phyloP scores from a whole-genome alignment of 2,113 vertebrate species.

The Stictonetta naevosa region DNA sequence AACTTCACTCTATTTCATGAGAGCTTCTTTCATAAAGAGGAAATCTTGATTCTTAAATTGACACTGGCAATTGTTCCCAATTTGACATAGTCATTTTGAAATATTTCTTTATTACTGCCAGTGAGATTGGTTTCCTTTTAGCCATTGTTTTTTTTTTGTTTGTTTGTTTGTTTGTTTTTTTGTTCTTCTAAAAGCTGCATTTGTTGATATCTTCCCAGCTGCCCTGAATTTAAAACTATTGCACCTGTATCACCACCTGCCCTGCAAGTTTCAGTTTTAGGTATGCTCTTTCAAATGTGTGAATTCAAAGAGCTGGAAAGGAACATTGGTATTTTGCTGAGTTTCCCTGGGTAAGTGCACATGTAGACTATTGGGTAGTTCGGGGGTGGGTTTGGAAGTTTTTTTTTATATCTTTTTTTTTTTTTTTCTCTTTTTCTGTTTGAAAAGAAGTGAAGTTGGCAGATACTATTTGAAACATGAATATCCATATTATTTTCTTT shows the following conservation, averaged over 20 bases:
- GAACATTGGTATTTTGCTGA: not conserved
- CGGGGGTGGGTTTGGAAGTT: not conserved
- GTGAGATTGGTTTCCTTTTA: not conserved
- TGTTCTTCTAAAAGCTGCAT: not conserved
- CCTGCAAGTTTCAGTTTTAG: not conserved
- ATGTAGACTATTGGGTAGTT: not conserved
- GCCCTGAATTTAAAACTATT: not conserved
- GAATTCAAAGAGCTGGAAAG: not conserved
- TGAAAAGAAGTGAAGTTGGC: not conserved
- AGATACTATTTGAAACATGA: not conserved
- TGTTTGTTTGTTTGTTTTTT: not conserved
- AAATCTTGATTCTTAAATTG: not conserved
- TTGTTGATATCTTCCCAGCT: not conserved
- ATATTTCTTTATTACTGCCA: not conserved
- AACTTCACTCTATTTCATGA: not conserved
- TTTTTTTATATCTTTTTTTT: too few relatives aligned
- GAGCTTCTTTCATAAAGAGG: not conserved
- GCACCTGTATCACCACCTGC: too few relatives aligned
- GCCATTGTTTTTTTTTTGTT: not conserved
- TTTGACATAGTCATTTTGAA: not conserved
- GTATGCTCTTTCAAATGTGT: not conserved
- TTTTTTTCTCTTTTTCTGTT: not conserved
- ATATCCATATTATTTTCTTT: not conserved
- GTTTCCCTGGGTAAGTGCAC: not conserved
- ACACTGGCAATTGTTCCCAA: not conserved